These are phyloP conservation scores for Pararge aegeria DNA, from an alignment of 1,140 invertebrate genomes.

Conservation along the genomic window DNA sequence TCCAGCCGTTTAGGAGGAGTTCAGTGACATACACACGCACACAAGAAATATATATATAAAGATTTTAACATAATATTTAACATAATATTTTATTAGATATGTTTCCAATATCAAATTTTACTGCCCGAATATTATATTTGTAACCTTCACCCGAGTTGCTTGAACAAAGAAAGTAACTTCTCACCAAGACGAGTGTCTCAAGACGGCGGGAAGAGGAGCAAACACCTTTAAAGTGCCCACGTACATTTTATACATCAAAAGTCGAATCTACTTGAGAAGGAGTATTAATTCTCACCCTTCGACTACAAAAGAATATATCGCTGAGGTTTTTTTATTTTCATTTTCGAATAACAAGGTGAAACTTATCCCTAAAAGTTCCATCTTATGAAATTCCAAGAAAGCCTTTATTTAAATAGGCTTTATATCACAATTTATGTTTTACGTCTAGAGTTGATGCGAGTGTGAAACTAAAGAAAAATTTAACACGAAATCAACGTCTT, in stretches of 20 bases:
- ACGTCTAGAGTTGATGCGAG: neutral
- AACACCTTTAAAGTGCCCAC: constrained; percentile 3
- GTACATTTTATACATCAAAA: constrained; percentile 3
- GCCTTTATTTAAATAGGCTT: neutral
- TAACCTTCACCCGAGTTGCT: neutral
- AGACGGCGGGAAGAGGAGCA: neutral
- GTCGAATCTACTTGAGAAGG: neutral
- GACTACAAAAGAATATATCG: neutral
- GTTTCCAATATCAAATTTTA: neutral
- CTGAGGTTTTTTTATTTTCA: neutral
- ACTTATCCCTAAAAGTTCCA: neutral
- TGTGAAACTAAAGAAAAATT: neutral
- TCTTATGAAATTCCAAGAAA: neutral
- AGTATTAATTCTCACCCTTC: neutral
- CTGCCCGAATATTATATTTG: neutral
- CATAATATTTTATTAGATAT: too few relatives aligned
- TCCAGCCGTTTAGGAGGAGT: too few relatives aligned
- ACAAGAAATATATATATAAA: too few relatives aligned
- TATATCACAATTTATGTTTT: neutral
- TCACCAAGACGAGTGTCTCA: neutral
- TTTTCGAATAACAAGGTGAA: neutral
- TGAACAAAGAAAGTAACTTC: constrained; percentile 2
- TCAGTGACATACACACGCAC: too few relatives aligned
- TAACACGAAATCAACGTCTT: too few relatives aligned
- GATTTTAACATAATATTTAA: too few relatives aligned